phyloP scores from a whole-genome alignment of 2,113 vertebrate species.

The Climacteris rufus region DNA sequence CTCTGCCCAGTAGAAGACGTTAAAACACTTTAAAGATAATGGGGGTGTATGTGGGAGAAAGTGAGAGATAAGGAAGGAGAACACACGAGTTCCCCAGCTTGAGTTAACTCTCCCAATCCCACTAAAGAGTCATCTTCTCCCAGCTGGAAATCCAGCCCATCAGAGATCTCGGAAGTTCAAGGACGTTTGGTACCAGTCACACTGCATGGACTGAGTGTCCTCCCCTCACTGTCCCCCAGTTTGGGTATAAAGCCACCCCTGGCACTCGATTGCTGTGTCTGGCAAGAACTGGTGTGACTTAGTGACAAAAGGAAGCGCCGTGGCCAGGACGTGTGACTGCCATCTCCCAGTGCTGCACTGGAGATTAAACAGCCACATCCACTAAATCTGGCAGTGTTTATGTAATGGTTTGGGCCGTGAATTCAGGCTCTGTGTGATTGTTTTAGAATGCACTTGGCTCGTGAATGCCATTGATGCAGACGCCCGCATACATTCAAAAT shows the following conservation, averaged over 20 bases:
- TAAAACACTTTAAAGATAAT: neutral
- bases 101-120: neutral
- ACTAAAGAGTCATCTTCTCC: neutral
- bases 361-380: neutral
- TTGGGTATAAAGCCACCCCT: neutral
- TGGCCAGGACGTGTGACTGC: neutral
- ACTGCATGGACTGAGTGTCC: neutral
- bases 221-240: neutral
- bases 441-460: neutral
- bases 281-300: neutral
- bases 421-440: neutral
- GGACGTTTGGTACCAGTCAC: neutral
- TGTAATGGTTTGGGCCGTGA: neutral
- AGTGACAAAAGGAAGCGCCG: neutral
- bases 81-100: neutral
- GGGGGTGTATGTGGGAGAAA: constrained; percentile 12
- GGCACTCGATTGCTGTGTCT: neutral
- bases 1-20: neutral
- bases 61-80: neutral
- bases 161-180: neutral
- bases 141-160: neutral
- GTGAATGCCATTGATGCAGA: neutral
- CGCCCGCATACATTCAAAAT: neutral
- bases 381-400: neutral
- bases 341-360: neutral